Evolutionary conservation across 30 jellyfish, hydroid and myxozoan species (phyloP), one percentile per base, ranked within the genome.

Genomic region (Phacellophora camtschatica): DNA sequence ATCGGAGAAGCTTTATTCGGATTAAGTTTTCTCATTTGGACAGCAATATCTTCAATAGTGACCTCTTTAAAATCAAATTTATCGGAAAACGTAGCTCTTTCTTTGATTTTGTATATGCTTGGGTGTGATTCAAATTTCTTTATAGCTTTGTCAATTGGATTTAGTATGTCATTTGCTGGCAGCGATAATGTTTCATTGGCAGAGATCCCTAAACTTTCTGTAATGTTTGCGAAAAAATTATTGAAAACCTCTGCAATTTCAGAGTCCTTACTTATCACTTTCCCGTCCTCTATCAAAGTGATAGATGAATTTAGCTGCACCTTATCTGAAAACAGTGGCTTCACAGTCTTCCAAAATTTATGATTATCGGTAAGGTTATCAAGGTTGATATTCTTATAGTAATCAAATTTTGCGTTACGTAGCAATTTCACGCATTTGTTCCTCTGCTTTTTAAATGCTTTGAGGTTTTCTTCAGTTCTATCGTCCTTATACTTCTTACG

Each of bases 291-390:
- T 29, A 25, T 25, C 3, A 49, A 58, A 22, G 76, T 42, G 51
- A 46, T 72, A 16, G 29, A n/a, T 25, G 53, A 15, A 28, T 27
- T 4, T 9, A 58, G 10, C 16, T 24, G 48, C 19, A 49, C 39
- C 27, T 72, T 72, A 72, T 49, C 86, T 24, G 59, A 42, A 72
- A 72, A 72, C 12, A 72, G 36, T 8, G 86, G 86, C 33, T 72
- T 50, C 12, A 72, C 86, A 20, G 86, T 49, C 51, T 43, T 72
- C 86, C 86, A 72, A 34, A 72, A 72, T 33, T 48, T 72, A 19
- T 31, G 18, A 31, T 72, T 72, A 30, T 48, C 72, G 30, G 86
- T n/a, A 25, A 72, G 6, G 16, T 48, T 24, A 24, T 27, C 24
- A 15, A 32, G 20, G 54, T 71, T 64, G 22, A 49, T 25, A 19